Conservation (phyloP, 2,888 invertebrate species). For the Patella caerulea region DNA sequence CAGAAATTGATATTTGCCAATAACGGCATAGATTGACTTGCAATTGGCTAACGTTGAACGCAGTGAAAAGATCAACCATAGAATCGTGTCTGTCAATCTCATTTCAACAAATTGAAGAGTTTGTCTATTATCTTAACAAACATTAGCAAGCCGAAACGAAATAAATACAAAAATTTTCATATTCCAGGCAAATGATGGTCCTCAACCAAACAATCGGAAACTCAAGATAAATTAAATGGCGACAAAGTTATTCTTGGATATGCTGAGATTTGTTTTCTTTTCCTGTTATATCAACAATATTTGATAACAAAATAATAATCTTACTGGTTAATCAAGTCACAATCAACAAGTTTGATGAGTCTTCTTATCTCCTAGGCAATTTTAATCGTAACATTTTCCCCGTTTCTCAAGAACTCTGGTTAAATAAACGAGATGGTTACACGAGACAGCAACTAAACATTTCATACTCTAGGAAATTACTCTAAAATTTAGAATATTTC, state of each 20-base stretch:
- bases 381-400: no score
- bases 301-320: constrained; percentile 2
- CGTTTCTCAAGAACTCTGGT: no score
- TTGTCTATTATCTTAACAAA: constrained; percentile 2
- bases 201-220: no score
- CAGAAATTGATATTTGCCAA: constrained; percentile 9
- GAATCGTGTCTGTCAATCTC: background rate
- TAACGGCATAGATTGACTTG: background rate
- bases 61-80: background rate
- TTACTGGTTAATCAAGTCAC: no score
- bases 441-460: no score
- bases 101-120: background rate
- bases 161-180: no score
- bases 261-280: background rate
- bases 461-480: no score
- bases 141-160: background rate
- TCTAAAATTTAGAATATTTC: no score
- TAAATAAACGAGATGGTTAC: no score
- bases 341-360: no score
- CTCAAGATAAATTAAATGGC: background rate
- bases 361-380: no score
- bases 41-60: background rate
- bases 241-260: background rate
- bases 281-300: background rate
- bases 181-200: no score